A percentile compares a stretch with the other conserved stretches of the same genome.
Evolutionary conservation across 2,113 vertebrate genomes (phyloP).

Genomic region (Atherinomorus stipes): DNA sequence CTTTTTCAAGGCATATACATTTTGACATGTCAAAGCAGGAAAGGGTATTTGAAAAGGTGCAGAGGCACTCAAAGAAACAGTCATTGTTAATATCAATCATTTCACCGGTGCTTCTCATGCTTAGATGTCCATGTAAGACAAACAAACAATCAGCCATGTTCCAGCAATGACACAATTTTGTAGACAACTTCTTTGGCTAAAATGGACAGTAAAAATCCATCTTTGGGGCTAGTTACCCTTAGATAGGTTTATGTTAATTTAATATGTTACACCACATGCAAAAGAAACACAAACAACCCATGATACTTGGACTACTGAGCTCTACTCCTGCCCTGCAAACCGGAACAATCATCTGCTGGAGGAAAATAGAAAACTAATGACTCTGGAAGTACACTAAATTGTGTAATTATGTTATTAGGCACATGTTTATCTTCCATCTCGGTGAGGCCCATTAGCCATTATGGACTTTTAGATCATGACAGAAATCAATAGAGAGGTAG

Average conservation of each 20-base stretch:
- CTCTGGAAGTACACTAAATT: constrained; percentile 4
- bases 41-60: no score
- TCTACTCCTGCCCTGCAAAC: constrained; percentile 4
- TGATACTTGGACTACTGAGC: not conserved
- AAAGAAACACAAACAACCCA: not conserved
- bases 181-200: no score
- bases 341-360: constrained; percentile 5
- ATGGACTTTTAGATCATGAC: constrained; percentile 4
- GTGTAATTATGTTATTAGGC: constrained; percentile 37
- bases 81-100: not conserved
- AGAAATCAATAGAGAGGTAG: constrained; percentile 29
- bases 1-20: no score
- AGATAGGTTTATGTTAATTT: constrained; percentile 5
- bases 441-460: constrained; percentile 25
- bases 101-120: not conserved
- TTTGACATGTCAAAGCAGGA: no score
- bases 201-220: not conserved
- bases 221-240: not conserved
- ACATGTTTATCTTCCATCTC: constrained; percentile 33
- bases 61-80: not conserved
- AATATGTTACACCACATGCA: constrained; percentile 9
- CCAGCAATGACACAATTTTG: no score
- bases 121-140: not conserved
- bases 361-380: constrained; percentile 29
- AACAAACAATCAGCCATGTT: no score